Evolutionary conservation across 2,888 invertebrate genomes (phyloP), one percentile per base, ranked within the genome.

Genomic region (Caenorhabditis zanzibari): DNA sequence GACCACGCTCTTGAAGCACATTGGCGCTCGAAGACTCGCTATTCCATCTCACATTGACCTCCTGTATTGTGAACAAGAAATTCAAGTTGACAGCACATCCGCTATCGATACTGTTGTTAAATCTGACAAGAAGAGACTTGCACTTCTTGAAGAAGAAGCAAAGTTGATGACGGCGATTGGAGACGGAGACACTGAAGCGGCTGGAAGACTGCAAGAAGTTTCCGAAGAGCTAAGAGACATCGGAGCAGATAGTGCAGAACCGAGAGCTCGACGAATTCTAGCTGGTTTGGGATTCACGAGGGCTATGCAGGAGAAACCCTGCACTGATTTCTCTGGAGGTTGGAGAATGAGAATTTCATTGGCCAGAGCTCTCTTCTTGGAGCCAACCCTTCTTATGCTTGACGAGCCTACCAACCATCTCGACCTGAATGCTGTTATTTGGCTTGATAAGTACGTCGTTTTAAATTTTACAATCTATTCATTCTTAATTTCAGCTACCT

Each of bases 331-430:
- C 90, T 95, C 95, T 76, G 95, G 95, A 90, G 99, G 99, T 61
- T 99, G 99, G 99, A 95, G 99, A 87, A 99, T 99, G 99, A 95
- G 99, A 74, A 86, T 88, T 28, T 86, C 88, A 2, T 54, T 88
- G 38, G 88, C 86, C 75, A 92, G 94, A 93, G 98, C 99, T 3
- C 94, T 99, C 24, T 99, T 97, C 93, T 94, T 99, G 82, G 98
- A 98, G 93, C 99, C 99, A 0, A 98, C 98, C 1, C 94, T 99
- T n/a, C 94, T 99, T 32, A 94, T 99, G 93, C 95, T 99, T 41
- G 99, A 99, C 93, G 99, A 99, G 94, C 99, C 99, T 86, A 99
- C 99, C 0, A 99, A 99, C 94, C 99, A 99, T 93, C 95, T 99
- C 90, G 99, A 99, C 94, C 94, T 99, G 80, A 99, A 99, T 92